Percentiles rank a stretch among this genome's conserved stretches.
These are phyloP conservation scores for Oeneis ivallda DNA, from an alignment of 2,888 invertebrate genomes.

Conservation along the genomic window DNA sequence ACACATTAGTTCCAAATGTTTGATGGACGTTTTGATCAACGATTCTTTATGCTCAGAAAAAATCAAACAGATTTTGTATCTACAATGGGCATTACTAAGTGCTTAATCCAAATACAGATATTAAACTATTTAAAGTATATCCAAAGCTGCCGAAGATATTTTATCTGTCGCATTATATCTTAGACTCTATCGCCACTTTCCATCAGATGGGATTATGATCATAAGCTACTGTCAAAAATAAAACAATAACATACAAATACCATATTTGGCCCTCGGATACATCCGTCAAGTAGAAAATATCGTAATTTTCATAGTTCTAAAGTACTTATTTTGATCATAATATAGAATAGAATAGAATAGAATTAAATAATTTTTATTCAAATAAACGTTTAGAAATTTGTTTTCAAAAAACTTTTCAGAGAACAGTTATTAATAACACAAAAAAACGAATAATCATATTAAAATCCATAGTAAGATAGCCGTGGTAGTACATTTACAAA, in stretches of 20 bases:
- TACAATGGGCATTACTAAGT: background rate
- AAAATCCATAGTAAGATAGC: no score
- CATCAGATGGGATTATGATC: background rate
- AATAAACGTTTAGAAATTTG: no score
- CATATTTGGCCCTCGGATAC: background rate
- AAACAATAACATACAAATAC: background rate
- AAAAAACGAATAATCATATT: no score
- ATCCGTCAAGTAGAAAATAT: background rate
- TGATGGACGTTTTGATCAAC: background rate
- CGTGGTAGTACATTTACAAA: no score
- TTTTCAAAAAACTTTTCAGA: no score
- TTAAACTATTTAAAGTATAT: background rate
- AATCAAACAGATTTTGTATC: background rate
- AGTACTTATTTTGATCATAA: no score
- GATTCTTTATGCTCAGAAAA: background rate
- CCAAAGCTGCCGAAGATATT: background rate
- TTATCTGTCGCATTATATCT: slow-evolving; percentile 8
- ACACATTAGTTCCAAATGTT: background rate
- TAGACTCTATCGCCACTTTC: slow-evolving; percentile 8
- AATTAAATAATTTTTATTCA: no score
- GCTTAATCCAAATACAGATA: background rate
- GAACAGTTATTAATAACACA: no score
- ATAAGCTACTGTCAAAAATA: background rate
- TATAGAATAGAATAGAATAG: no score
- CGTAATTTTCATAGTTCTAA: background rate